Evolutionary conservation across 2,888 invertebrate species (phyloP), one percentile per base, ranked within the genome.

Genomic region (Leucophenga montana): DNA sequence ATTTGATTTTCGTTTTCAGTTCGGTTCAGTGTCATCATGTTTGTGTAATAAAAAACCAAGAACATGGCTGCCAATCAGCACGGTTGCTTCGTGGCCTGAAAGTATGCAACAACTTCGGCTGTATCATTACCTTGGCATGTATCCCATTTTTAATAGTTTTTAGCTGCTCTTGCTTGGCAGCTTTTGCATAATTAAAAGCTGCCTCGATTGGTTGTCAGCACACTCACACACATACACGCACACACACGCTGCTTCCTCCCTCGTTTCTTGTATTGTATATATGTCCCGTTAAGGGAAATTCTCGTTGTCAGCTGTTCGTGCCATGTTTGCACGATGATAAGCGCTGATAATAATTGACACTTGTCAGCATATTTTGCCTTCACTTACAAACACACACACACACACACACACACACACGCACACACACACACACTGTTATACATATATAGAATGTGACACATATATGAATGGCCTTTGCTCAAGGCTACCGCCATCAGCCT

Each of bases 231-330:
- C 44, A 31, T 33, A 11, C 16, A 22, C 54, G 8, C 11, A 20
- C 16, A 18, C 48, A 20, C 22, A 39, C 8, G 39, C 1, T 11
- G 39, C 39, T 11, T 11, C 39, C 3, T 39, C 3, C 39, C 11
- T 39, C 20, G 18, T 56, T 56, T n/a, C 13, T 65, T 39, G 39
- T 39, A 8, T 11, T 39, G 39, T 39, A 11, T 39, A 11, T 39
- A 39, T 39, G 39, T 39, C 39, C 8, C 8, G 39, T 39, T 39
- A 8, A 39, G 11, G 39, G 39, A 67, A 76, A 71, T 74, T 68
- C 68, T 66, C 68, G 54, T 72, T 73, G 76, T 78, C 77, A 78
- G 76, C 81, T 72, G 70, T 72, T 73, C 73, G 62, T 75, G 77
- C 70, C 74, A 70, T 70, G 56, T 69, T 69, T 54, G 70, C 68